Evolutionary conservation across 2,797 vertebrate genomes (phyloP).

Genomic region (Manis crassicaudata): DNA sequence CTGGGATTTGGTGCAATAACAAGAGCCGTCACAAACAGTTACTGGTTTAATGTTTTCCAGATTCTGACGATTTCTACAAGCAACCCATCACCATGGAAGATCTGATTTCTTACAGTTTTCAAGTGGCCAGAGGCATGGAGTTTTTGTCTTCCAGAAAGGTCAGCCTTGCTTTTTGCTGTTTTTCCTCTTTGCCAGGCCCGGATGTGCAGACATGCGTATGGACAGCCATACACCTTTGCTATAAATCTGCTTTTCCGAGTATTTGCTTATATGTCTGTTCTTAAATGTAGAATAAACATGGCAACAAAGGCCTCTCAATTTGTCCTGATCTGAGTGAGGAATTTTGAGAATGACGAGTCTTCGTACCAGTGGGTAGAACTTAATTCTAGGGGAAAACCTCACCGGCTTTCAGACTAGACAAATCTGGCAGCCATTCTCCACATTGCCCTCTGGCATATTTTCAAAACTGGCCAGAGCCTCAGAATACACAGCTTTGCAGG

Average conservation of each 20-base stretch:
- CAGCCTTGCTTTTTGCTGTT: conserved; percentile 35
- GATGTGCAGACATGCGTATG: background rate
- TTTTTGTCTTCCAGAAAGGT: conserved; percentile 92
- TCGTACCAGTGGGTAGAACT: background rate
- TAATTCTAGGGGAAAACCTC: background rate
- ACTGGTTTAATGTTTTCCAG: conserved; percentile 79
- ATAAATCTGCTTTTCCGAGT: background rate
- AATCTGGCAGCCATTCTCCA: background rate
- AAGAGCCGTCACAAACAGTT: conserved; percentile 46
- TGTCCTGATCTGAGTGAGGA: background rate
- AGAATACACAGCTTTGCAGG: background rate
- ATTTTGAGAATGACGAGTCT: background rate
- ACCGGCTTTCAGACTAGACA: background rate
- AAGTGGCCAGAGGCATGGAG: conserved; percentile 98
- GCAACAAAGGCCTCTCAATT: background rate
- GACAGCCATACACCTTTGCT: background rate
- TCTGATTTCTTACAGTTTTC: conserved; percentile 97
- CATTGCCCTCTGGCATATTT: background rate
- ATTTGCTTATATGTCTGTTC: background rate
- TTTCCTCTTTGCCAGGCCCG: background rate
- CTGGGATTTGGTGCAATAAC: conserved; percentile 33
- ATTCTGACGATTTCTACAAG: conserved; percentile 82
- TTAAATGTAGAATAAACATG: background rate
- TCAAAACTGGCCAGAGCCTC: background rate
- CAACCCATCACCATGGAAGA: conserved; percentile 92